phyloP scores from a whole-genome alignment of 1,140 invertebrate species.

The Trinorchestia longiramus region DNA sequence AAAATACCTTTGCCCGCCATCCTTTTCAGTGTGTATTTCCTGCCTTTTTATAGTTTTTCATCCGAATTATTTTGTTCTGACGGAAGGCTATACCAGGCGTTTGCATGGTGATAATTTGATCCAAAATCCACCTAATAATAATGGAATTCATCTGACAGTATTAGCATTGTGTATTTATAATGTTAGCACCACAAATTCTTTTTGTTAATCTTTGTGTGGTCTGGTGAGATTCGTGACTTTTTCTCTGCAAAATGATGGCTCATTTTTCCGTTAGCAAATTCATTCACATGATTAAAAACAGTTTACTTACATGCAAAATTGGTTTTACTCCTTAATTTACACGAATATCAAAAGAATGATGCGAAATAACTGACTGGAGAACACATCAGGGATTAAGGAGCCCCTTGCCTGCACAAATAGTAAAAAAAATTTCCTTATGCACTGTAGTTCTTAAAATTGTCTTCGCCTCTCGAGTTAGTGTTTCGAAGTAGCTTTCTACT shows the following conservation, averaged over 20 bases:
- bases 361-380: too few species aligned
- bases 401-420: too few species aligned
- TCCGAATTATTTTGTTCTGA: not conserved
- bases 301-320: too few species aligned
- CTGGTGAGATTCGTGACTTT: not conserved
- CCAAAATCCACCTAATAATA: not conserved
- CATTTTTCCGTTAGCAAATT: not conserved
- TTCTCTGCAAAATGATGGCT: not conserved
- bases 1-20: not conserved
- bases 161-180: not conserved
- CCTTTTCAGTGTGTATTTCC: not conserved
- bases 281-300: not conserved
- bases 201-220: not conserved
- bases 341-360: too few species aligned
- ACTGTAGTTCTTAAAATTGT: too few species aligned
- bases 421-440: too few species aligned
- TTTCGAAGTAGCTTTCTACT: too few species aligned
- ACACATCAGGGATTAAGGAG: too few species aligned
- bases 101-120: not conserved
- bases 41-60: not conserved
- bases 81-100: not conserved
- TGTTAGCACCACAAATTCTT: not conserved
- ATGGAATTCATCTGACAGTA: not conserved
- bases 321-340: too few species aligned
- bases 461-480: too few species aligned